These are phyloP conservation scores for Agrotis clavis DNA, from an alignment of 2,888 invertebrate species.

Conservation along the genomic window DNA sequence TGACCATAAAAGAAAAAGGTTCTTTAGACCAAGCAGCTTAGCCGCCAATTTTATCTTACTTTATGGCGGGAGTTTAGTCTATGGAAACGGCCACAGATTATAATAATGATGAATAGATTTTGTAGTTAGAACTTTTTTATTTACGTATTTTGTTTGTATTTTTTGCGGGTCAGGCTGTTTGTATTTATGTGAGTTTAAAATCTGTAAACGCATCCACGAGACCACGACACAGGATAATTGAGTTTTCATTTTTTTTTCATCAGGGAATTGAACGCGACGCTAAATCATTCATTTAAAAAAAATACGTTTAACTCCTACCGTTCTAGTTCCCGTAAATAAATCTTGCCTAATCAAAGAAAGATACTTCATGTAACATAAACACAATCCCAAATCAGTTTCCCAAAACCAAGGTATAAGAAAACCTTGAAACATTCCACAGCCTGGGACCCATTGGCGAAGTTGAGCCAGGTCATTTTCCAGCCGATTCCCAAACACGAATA, in stretches of 20 bases:
- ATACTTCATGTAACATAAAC: neutral
- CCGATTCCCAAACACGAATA: constrained; percentile 19
- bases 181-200: no score
- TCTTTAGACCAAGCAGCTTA: constrained; percentile 41
- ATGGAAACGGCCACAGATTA: constrained; percentile 46
- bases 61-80: constrained; percentile 47
- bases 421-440: constrained; percentile 30
- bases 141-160: no score
- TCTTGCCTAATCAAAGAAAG: no score
- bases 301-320: no score
- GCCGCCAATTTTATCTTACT: constrained; percentile 54
- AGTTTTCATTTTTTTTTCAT: no score
- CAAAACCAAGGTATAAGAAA: constrained; percentile 12
- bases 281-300: no score
- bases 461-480: constrained; percentile 41
- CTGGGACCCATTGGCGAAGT: constrained; percentile 30
- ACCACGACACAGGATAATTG: no score
- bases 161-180: no score
- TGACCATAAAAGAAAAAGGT: constrained; percentile 15
- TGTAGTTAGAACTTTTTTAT: constrained; percentile 8
- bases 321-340: no score
- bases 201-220: no score
- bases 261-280: no score
- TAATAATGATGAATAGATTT: constrained; percentile 29
- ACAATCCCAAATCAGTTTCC: neutral